Evolutionary conservation across 2,888 invertebrate genomes (phyloP).

Genomic region (Hypselothyrea guttata): DNA sequence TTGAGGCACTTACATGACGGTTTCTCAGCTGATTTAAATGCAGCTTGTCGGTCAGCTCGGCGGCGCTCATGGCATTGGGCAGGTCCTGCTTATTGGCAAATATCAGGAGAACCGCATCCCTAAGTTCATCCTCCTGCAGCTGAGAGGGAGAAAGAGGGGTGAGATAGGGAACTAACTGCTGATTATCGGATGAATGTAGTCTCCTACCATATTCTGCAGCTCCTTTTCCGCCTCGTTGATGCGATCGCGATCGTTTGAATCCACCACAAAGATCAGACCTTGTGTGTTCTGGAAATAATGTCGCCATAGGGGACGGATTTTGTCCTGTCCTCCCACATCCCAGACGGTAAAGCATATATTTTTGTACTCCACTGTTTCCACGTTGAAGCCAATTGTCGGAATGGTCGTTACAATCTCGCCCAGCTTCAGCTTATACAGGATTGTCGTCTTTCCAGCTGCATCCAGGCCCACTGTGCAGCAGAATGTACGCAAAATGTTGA

Average conservation of each 20-base stretch:
- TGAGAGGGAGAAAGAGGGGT: slow-evolving; percentile 14
- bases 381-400: slow-evolving; percentile 99
- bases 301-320: slow-evolving; percentile 98
- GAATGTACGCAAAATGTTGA: too few relatives aligned
- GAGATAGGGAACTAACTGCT: not conserved
- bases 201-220: slow-evolving; percentile 91
- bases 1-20: slow-evolving; percentile 86
- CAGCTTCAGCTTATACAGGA: slow-evolving; percentile 97
- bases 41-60: slow-evolving; percentile 96
- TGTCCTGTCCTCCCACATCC: slow-evolving; percentile 99
- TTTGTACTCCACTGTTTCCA: slow-evolving; percentile 99
- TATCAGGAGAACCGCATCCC: slow-evolving; percentile 95
- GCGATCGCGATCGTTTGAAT: slow-evolving; percentile 98
- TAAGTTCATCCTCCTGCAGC: slow-evolving; percentile 94
- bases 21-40: slow-evolving; percentile 92
- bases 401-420: slow-evolving; percentile 99
- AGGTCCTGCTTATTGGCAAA: slow-evolving; percentile 99
- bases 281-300: slow-evolving; percentile 99
- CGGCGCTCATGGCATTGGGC: slow-evolving; percentile 97
- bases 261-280: slow-evolving; percentile 98
- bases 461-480: slow-evolving; percentile 96
- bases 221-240: slow-evolving; percentile 96
- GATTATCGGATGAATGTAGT: too few relatives aligned
- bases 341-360: slow-evolving; percentile 99
- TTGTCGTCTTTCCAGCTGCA: slow-evolving; percentile 99